Percentiles rank a stretch among this genome's conserved stretches.
phyloP scores from a whole-genome alignment of 2,888 invertebrate genomes.

The Dryobotodes eremita region DNA sequence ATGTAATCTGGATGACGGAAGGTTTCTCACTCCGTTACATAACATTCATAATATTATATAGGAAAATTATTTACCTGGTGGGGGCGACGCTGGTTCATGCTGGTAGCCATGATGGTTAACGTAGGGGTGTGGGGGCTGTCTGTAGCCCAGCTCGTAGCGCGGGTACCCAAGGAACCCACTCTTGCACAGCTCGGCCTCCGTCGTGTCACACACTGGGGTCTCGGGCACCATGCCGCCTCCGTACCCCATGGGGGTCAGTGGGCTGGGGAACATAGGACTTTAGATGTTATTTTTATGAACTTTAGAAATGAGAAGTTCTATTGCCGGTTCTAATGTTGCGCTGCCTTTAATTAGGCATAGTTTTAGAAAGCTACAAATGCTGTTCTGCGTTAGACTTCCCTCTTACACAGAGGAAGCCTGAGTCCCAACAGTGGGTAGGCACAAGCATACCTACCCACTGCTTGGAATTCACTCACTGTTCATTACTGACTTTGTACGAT shows the following conservation, averaged over 20 bases:
- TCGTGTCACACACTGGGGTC: slow-evolving; percentile 80
- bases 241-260: slow-evolving; percentile 88
- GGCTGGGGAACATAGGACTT: slow-evolving; percentile 73
- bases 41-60: neutral
- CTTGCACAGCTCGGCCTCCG: slow-evolving; percentile 84
- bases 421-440: neutral
- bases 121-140: slow-evolving; percentile 84
- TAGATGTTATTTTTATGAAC: slow-evolving; percentile 36
- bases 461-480: too few relatives aligned
- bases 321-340: too few relatives aligned
- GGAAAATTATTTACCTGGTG: slow-evolving; percentile 77
- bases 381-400: neutral
- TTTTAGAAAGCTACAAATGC: neutral
- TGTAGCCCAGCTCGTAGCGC: slow-evolving; percentile 86
- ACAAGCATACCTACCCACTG: too few relatives aligned
- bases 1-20: neutral
- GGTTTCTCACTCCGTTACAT: neutral
- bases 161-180: slow-evolving; percentile 87
- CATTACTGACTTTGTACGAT: neutral
- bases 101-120: slow-evolving; percentile 85
- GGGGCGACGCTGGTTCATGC: slow-evolving; percentile 84
- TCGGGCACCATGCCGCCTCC: slow-evolving; percentile 84
- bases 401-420: neutral
- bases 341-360: neutral
- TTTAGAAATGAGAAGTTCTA: neutral